Evolutionary conservation across 2,797 vertebrate genomes (phyloP).

Genomic region (Anableps anableps): DNA sequence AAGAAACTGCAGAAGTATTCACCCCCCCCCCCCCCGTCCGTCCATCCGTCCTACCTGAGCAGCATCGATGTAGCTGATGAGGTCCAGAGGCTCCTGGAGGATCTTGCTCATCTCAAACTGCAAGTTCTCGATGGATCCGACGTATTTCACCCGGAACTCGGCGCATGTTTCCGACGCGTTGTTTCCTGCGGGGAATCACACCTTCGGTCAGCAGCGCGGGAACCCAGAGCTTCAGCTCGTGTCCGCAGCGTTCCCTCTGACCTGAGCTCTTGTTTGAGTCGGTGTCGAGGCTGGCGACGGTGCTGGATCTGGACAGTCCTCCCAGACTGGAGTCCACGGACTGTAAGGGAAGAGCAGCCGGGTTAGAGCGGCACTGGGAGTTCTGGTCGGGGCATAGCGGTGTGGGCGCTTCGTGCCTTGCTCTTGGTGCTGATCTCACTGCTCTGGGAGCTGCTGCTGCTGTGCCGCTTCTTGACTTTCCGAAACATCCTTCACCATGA

Average conservation of each 20-base stretch:
- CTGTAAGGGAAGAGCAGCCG: conserved; percentile 65
- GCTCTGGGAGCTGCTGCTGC: conserved; percentile 98
- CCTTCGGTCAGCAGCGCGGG: not conserved
- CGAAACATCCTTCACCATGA: conserved; percentile 94
- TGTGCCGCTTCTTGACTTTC: conserved; percentile 97
- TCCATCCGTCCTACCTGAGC: too few relatives aligned
- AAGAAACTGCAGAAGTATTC: too few relatives aligned
- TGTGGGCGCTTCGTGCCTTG: conserved; percentile 81
- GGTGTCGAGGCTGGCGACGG: conserved; percentile 96
- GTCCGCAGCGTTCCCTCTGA: conserved; percentile 50
- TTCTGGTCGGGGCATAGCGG: not conserved
- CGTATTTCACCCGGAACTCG: conserved; percentile 95
- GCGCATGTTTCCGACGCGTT: conserved; percentile 88
- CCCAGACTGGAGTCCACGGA: conserved; percentile 98
- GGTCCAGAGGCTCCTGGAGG: conserved; percentile 91
- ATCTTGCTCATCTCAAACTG: conserved; percentile 87
- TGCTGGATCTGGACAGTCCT: conserved; percentile 96
- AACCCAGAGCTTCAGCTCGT: not conserved
- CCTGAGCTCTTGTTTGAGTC: conserved; percentile 98
- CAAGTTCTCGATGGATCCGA: conserved; percentile 93
- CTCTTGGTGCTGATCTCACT: conserved; percentile 99
- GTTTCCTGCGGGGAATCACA: conserved; percentile 79
- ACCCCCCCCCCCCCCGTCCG: too few relatives aligned
- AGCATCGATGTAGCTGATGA: conserved; percentile 97
- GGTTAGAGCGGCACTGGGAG: not conserved